Evolutionary conservation across 2,888 invertebrate species (phyloP), one percentile per base, ranked within the genome.

Genomic region (Lasioglossum figueresi): DNA sequence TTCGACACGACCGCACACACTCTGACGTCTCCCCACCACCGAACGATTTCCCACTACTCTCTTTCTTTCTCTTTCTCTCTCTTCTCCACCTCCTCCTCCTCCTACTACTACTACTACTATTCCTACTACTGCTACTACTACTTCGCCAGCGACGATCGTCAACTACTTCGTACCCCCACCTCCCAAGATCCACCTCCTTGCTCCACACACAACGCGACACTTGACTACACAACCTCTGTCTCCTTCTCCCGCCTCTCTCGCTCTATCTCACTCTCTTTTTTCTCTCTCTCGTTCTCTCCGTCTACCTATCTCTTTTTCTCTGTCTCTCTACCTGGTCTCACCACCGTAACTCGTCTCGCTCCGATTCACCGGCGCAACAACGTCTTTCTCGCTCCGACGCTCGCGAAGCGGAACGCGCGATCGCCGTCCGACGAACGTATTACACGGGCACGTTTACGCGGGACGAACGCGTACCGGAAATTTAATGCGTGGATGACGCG

Each of bases 41-140:
- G 19, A 63, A 16, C 92, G 94, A 93, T 93, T 94, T 93, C 92
- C 94, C 88, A 84, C 88, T 88, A 89, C 83, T 83, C 86, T 87
- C 86, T 94, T 93, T 93, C 95, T 95, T 95, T 95, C 89, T 84
- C 85, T 95, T 87, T 87, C 86, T 94, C 93, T 93, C 95, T 95
- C 95, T 95, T 93, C 93, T 94, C 94, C 94, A 93, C 84, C 75
- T 80, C 84, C 88, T 76, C 77, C 68, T 68, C 59, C 77, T 95
- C 79, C 87, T 94, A n/a, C n/a, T n/a, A n/a, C 94, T 95, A 93
- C 93, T 93, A 79, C 75, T 79, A 80, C 88, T 95, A 77, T 86
- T 94, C 94, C 95, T 95, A 95, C 95, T 94, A 93, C 93, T 95
- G 78, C 87, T 94, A 94, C 95, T 95, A 95, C 95, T 94, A 93